Percentiles rank a stretch among this genome's conserved stretches.
phyloP scores from a whole-genome alignment of 2,797 vertebrate species.

The Acrossocheilus fasciatus region DNA sequence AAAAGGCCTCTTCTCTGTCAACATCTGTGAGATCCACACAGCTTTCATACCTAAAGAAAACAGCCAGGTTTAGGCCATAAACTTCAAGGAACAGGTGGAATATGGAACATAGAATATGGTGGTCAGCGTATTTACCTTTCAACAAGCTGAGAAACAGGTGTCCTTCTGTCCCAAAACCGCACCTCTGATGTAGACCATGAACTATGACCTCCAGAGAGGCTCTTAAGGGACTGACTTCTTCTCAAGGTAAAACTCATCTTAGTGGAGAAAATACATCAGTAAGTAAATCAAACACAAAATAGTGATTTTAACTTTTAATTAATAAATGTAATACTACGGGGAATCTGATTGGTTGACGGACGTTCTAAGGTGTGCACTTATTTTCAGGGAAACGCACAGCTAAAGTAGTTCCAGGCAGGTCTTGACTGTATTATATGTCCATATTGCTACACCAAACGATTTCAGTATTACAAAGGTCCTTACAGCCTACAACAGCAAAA shows the following conservation, averaged over 20 bases:
- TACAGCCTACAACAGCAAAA: too few relatives aligned
- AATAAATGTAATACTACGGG: background rate
- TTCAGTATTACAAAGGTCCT: too few relatives aligned
- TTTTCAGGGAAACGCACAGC: background rate
- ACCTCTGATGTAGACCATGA: constrained; percentile 63
- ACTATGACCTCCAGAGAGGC: constrained; percentile 66
- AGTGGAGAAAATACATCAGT: constrained; percentile 53
- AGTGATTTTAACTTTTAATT: background rate
- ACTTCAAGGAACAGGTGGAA: background rate
- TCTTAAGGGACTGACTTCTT: constrained; percentile 76
- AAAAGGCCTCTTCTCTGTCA: constrained; percentile 58
- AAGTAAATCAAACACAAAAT: background rate
- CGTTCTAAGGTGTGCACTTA: background rate
- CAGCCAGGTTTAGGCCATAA: background rate
- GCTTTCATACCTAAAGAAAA: constrained; percentile 77
- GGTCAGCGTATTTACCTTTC: constrained; percentile 70
- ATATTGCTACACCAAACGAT: too few relatives aligned
- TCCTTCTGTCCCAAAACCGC: constrained; percentile 65
- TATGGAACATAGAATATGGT: background rate
- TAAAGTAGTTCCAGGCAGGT: background rate
- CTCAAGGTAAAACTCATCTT: constrained; percentile 66
- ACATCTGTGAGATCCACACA: constrained; percentile 64
- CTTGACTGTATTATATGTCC: background rate
- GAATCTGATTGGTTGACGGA: background rate
- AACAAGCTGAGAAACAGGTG: constrained; percentile 79